Conservation (phyloP, 2,797 vertebrate genomes). For the Rhodeus uyekii region DNA sequence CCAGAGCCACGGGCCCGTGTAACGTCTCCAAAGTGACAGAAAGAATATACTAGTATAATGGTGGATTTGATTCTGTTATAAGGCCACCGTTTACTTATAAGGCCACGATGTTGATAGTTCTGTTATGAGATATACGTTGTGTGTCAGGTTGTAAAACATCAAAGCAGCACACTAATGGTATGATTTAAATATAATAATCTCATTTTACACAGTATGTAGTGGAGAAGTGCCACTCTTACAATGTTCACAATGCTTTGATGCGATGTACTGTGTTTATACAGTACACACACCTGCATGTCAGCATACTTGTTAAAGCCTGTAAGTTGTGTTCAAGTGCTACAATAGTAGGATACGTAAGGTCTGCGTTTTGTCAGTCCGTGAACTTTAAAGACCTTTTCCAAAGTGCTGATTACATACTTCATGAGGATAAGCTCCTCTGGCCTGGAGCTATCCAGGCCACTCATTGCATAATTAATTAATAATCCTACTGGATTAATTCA, state of each 20-base stretch:
- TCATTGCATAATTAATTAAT: slow-evolving; percentile 60
- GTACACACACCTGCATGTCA: background rate
- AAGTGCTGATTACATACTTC: slow-evolving; percentile 68
- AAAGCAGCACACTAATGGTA: background rate
- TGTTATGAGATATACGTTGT: background rate
- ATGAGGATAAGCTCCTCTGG: slow-evolving; percentile 67
- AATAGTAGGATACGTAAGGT: background rate
- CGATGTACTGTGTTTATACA: background rate
- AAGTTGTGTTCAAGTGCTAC: background rate
- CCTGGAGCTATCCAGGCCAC: slow-evolving; percentile 68
- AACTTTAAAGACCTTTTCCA: slow-evolving; percentile 54
- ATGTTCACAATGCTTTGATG: background rate
- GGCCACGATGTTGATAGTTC: background rate
- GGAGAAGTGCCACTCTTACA: background rate
- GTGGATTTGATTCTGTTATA: background rate
- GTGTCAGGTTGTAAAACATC: background rate
- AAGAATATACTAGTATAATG: background rate
- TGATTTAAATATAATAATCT: background rate
- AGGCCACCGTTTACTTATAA: background rate
- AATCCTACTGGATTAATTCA: slow-evolving; percentile 63
- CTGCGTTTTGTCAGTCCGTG: slow-evolving; percentile 7
- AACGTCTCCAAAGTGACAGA: background rate
- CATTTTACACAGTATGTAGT: background rate
- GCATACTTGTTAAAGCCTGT: background rate
- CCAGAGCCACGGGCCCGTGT: background rate